phyloP scores from a whole-genome alignment of 2,888 invertebrate species.

The Digitonthophagus gazella region DNA sequence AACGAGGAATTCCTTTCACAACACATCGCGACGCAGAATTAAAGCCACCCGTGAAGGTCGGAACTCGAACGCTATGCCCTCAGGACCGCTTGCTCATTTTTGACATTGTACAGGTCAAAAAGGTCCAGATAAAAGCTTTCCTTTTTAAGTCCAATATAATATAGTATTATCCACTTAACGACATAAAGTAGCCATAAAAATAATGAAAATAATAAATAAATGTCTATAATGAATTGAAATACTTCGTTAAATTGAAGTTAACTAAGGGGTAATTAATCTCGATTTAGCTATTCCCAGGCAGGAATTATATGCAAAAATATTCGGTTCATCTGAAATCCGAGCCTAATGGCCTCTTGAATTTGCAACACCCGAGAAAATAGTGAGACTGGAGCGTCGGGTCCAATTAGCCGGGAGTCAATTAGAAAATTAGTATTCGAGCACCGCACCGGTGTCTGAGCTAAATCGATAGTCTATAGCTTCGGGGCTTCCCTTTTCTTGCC shows the following conservation, averaged over 20 bases:
- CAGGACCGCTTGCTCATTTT: not conserved
- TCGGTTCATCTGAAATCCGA: not conserved
- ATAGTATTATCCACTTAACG: too few species aligned
- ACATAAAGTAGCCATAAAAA: too few species aligned
- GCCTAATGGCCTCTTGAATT: not conserved
- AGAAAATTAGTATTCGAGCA: slow-evolving; percentile 9
- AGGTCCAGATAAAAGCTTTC: not conserved
- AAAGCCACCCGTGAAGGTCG: not conserved
- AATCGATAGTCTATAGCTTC: not conserved
- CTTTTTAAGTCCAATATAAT: too few species aligned
- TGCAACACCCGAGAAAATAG: not conserved
- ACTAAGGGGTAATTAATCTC: not conserved
- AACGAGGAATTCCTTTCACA: not conserved
- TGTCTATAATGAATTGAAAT: too few species aligned
- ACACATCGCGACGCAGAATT: not conserved
- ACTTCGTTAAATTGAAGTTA: too few species aligned
- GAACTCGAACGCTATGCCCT: not conserved
- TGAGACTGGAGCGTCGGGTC: not conserved
- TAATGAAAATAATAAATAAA: too few species aligned
- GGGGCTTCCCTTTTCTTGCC: not conserved
- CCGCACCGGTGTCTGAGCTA: not conserved
- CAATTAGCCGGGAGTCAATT: slow-evolving; percentile 2
- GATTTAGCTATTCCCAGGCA: not conserved
- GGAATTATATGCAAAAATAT: not conserved
- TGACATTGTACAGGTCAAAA: not conserved